Base-by-base conservation (phyloP, 2,888 invertebrate genomes). In the Trilocha varians region DNA sequence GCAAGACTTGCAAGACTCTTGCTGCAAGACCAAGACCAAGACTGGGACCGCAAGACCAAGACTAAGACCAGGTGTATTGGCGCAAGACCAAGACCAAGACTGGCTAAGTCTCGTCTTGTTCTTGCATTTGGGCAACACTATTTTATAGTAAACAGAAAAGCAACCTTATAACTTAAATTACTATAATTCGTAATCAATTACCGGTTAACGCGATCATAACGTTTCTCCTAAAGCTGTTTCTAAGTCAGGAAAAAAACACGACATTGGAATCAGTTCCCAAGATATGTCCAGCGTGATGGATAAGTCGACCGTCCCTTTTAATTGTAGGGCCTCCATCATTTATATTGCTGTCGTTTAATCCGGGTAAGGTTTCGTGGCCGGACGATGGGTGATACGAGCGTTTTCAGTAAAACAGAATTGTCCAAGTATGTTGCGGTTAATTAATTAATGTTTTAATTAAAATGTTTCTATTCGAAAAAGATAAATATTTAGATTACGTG, bases 301-400 rank as follows among this genome's bases (percentile, higher is more conserved):
- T 76, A 72, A 46, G 51, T 50, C 52, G 56, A 58, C 55, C 54
- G 52, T 47, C 56, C 55, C 53, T 53, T 53, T 67, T 70, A 77
- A 75, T 77, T 76, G 75, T 74, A 65, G 32, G 46, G 57, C 57
- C 63, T 63, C 66, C 63, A 68, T 78, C 78, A 75, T 72, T 75
- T 74, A 70, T 76, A 76, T 68, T 65, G 69, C 58, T 64, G 64
- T 59, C 77, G 62, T 65, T 77, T 77, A 74, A 74, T 78, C 77
- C 70, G 64, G 45, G 44, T 47, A 39, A 44, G 42, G 17, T 43
- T 40, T 38, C 40, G 44, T 25, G 49, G 44, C 45, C 47, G 47
- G 51, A 40, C 51, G 33, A 16, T 15, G 16, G 34, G 16, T 38
- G 40, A n/a, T 25, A 25, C 25, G 25, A 11, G 11, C 25, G 25